phyloP scores from a whole-genome alignment of 2,888 invertebrate species.

The Drosophila monieri region DNA sequence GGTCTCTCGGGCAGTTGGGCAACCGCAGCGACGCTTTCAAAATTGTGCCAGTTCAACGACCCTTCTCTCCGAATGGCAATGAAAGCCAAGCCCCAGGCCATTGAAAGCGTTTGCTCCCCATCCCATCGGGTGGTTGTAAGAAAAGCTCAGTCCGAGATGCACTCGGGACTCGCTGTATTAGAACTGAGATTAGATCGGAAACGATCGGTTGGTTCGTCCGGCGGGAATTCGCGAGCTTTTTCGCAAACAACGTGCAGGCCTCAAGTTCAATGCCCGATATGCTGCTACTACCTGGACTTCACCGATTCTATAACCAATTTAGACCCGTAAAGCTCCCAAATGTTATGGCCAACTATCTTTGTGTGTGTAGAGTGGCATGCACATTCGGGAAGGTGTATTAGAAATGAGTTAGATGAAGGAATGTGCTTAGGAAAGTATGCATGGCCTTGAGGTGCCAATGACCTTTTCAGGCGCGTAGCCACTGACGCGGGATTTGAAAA shows the following conservation, averaged over 20 bases:
- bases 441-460: constrained; percentile 43
- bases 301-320: background rate
- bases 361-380: constrained; percentile 13
- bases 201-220: background rate
- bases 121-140: background rate
- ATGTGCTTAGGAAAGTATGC: too few species aligned
- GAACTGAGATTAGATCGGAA: constrained; percentile 26
- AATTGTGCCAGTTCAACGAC: constrained; percentile 14
- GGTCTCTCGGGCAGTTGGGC: constrained; percentile 42
- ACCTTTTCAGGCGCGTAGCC: constrained; percentile 17
- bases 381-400: constrained; percentile 8
- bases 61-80: constrained; percentile 31
- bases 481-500: constrained; percentile 21
- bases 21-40: constrained; percentile 6
- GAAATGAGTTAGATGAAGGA: background rate
- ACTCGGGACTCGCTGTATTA: constrained; percentile 9
- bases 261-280: constrained; percentile 49
- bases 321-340: constrained; percentile 13
- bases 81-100: constrained; percentile 40
- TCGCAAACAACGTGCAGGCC: constrained; percentile 20
- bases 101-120: constrained; percentile 17
- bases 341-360: constrained; percentile 1
- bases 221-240: constrained; percentile 26
- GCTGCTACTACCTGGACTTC: background rate
- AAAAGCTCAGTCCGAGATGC: constrained; percentile 23